A percentile compares a stretch with the other conserved stretches of the same genome.
Evolutionary conservation across 2,113 vertebrate species (phyloP).

Genomic region (Galbula dea): DNA sequence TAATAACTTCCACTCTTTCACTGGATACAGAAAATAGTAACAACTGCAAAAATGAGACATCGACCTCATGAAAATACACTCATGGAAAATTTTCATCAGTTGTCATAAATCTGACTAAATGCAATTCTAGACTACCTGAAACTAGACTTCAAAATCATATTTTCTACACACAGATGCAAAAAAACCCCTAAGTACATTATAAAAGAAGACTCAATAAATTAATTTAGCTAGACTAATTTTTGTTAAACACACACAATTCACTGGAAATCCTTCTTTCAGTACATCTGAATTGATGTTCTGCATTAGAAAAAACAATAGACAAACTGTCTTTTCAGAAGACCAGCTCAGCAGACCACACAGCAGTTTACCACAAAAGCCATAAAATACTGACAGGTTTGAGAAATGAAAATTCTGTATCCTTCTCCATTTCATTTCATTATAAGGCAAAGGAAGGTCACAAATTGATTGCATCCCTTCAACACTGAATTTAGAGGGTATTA

Average conservation of each 20-base stretch:
- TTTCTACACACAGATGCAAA: background rate
- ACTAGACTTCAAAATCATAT: background rate
- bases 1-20: background rate
- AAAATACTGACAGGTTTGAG: conserved; percentile 23
- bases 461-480: conserved; percentile 60
- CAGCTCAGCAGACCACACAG: conserved; percentile 1
- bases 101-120: background rate
- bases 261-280: background rate
- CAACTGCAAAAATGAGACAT: background rate
- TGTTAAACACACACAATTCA: background rate
- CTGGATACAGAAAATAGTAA: background rate
- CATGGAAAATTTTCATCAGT: background rate
- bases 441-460: conserved; percentile 60
- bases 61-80: background rate
- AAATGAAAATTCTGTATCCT: conserved; percentile 31
- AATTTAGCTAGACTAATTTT: background rate
- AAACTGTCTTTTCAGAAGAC: background rate
- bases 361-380: conserved; percentile 5
- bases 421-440: conserved; percentile 32
- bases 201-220: background rate
- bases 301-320: background rate
- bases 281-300: background rate
- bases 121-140: background rate
- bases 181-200: background rate
- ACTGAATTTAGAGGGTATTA: background rate